phyloP scores from a whole-genome alignment of 1,140 invertebrate genomes.

The Lepidurus couesii region DNA sequence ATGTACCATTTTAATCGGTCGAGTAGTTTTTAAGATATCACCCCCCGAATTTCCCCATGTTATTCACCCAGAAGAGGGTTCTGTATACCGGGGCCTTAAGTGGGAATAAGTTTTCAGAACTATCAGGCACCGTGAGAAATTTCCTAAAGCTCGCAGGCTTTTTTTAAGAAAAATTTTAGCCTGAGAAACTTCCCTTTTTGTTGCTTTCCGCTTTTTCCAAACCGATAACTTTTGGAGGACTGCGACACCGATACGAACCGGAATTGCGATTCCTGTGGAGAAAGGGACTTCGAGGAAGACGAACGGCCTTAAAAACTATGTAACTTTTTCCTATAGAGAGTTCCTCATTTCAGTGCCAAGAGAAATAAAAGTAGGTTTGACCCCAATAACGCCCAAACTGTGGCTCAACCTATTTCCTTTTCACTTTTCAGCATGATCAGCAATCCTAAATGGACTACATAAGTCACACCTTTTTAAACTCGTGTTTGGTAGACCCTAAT shows the following conservation, averaged over 20 bases:
- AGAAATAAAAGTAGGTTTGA: neutral
- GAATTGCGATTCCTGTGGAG: neutral
- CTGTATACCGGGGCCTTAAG: too few relatives aligned
- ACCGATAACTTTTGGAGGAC: neutral
- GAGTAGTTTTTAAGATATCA: too few relatives aligned
- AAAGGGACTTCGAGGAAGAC: neutral
- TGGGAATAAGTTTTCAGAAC: neutral
- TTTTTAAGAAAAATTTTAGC: neutral
- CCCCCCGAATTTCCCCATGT: too few relatives aligned
- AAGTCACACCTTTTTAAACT: neutral
- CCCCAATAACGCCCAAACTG: slow-evolving; percentile 15
- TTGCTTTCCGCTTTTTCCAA: neutral
- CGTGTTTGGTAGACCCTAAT: too few relatives aligned
- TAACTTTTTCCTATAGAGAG: neutral
- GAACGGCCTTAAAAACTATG: neutral
- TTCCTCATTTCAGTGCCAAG: neutral
- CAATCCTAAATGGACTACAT: neutral
- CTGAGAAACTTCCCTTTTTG: neutral
- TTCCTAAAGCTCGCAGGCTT: neutral
- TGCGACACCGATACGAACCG: slow-evolving; percentile 7
- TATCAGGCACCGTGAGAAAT: neutral
- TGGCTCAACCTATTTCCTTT: neutral
- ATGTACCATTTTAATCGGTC: too few relatives aligned
- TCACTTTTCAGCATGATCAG: neutral
- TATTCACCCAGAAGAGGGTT: too few relatives aligned